Conservation (phyloP, 2,888 invertebrate species). For the Ametastegia equiseti region DNA sequence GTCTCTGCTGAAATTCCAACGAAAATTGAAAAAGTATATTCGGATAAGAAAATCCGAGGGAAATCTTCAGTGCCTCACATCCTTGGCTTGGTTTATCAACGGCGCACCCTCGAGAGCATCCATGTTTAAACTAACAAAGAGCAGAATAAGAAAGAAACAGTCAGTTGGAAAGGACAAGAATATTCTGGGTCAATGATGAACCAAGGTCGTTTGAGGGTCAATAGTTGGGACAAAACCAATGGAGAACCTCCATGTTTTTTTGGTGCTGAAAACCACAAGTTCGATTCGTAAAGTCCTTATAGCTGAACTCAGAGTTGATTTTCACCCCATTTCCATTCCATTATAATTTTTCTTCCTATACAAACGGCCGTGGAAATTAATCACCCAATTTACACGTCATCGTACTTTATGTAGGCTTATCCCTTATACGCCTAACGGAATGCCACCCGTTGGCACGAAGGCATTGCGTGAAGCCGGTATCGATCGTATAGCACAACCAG, state of each 20-base stretch:
- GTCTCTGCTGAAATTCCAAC: not conserved
- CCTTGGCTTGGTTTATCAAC: not conserved
- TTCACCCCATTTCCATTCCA: not conserved
- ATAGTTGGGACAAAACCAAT: not conserved
- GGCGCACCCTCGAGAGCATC: not conserved
- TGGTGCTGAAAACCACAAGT: not conserved
- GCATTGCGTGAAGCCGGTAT: constrained; percentile 15
- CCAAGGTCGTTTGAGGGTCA: not conserved
- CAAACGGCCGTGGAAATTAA: not conserved
- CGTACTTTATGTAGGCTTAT: not conserved
- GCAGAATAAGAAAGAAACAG: not conserved
- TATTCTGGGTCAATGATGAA: not conserved
- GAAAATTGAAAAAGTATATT: not conserved
- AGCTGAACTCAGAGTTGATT: not conserved
- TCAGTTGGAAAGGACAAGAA: not conserved
- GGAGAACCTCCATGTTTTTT: not conserved
- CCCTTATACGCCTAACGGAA: constrained; percentile 3
- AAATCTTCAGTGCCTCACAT: not conserved
- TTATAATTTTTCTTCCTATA: not conserved
- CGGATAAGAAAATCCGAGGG: not conserved
- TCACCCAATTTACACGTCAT: constrained; percentile 1
- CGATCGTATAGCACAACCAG: not conserved
- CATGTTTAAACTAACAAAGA: too few species aligned
- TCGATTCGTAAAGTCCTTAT: not conserved
- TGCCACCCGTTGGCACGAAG: constrained; percentile 13